A percentile compares a stretch with the other conserved stretches of the same genome.
phyloP scores from a whole-genome alignment of 2,113 vertebrate species.

The Gadus macrocephalus region DNA sequence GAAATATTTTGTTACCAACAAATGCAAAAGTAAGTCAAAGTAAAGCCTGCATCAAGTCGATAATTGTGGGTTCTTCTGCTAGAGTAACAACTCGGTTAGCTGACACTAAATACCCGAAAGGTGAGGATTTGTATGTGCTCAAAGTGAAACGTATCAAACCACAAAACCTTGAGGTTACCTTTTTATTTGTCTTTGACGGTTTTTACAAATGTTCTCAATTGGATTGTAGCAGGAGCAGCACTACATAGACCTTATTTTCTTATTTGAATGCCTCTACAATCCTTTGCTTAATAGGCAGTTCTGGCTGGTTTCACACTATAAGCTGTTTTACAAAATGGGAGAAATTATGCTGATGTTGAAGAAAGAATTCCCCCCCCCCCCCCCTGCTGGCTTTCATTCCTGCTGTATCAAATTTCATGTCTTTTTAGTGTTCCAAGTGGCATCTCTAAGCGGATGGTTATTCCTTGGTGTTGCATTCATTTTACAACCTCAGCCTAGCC shows the following conservation, averaged over 20 bases:
- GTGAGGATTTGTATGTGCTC: too few species aligned
- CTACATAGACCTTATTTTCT: neutral
- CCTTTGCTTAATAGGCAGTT: constrained; percentile 66
- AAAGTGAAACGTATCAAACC: too few species aligned
- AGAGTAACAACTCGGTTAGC: too few species aligned
- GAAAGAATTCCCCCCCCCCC: constrained; percentile 42
- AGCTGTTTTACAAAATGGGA: constrained; percentile 58
- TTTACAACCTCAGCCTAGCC: neutral
- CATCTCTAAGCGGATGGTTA: constrained; percentile 16
- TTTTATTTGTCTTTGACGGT: too few species aligned
- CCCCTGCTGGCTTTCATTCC: constrained; percentile 44
- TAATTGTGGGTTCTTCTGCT: too few species aligned
- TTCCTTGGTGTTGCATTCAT: constrained; percentile 8
- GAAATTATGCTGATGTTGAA: constrained; percentile 65
- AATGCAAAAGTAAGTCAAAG: too few species aligned
- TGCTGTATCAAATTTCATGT: constrained; percentile 13
- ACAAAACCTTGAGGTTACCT: too few species aligned
- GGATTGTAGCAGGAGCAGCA: neutral
- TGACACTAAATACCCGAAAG: too few species aligned
- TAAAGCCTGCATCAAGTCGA: too few species aligned
- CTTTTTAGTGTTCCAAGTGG: constrained; percentile 2
- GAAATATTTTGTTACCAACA: too few species aligned
- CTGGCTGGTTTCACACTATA: constrained; percentile 40
- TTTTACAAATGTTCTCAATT: constrained; percentile 30
- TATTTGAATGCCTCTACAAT: constrained; percentile 42